These are phyloP conservation scores for Coleophora deauratella DNA, from an alignment of 2,888 invertebrate genomes.

Conservation along the genomic window DNA sequence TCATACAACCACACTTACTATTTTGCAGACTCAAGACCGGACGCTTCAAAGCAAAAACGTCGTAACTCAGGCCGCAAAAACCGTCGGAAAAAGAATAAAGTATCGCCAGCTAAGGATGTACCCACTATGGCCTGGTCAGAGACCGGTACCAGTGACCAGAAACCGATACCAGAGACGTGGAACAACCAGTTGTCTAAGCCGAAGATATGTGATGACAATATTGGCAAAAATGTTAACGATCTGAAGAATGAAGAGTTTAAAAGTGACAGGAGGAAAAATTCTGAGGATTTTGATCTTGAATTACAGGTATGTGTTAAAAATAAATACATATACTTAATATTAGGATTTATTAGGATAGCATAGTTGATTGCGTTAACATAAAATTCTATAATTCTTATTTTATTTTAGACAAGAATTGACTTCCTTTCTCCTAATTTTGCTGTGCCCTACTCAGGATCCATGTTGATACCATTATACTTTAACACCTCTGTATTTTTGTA, in stretches of 20 bases:
- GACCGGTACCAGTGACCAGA: conserved; percentile 7
- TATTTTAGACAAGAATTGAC: too few species aligned
- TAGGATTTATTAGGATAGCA: conserved; percentile 24
- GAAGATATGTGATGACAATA: conserved; percentile 33
- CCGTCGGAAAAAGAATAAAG: conserved; percentile 49
- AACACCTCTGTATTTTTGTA: too few species aligned
- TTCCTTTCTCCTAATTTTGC: too few species aligned
- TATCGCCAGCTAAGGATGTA: conserved; percentile 44
- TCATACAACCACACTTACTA: too few species aligned
- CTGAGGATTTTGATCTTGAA: conserved; percentile 7
- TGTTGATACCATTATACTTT: too few species aligned
- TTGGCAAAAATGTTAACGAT: conserved; percentile 59
- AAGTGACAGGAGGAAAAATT: conserved; percentile 22
- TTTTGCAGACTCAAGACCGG: background rate
- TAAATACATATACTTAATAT: conserved; percentile 3
- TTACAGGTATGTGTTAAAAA: background rate
- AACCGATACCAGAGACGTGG: conserved; percentile 10
- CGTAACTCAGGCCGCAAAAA: conserved; percentile 50
- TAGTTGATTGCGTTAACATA: too few species aligned
- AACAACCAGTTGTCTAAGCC: conserved; percentile 32
- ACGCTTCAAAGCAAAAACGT: conserved; percentile 44
- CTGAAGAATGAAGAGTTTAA: conserved; percentile 26
- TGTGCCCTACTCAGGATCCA: too few species aligned
- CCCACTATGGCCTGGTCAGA: conserved; percentile 15
- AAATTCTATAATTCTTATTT: too few species aligned